Evolutionary conservation across 2,113 vertebrate genomes (phyloP).

Genomic region (Eubucco bourcierii): DNA sequence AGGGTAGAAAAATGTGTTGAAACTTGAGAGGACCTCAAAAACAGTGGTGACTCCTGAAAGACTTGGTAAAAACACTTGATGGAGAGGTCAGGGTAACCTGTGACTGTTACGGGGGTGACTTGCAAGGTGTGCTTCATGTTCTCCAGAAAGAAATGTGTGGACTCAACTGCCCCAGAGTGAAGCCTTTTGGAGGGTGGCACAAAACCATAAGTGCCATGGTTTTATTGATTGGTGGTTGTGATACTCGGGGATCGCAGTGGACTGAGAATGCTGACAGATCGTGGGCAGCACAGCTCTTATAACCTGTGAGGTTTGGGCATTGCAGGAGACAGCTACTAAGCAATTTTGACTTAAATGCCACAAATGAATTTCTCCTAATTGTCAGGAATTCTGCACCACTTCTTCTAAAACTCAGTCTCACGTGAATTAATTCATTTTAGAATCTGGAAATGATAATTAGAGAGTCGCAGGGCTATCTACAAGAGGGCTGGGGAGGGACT

Average conservation of each 20-base stretch:
- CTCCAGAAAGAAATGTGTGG: background rate
- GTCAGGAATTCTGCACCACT: background rate
- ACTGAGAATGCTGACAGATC: background rate
- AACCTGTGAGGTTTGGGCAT: accelerated
- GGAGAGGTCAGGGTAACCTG: background rate
- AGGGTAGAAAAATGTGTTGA: background rate
- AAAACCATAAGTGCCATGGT: background rate
- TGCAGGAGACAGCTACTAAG: background rate
- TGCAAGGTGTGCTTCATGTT: background rate
- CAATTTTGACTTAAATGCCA: background rate
- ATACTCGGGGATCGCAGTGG: background rate
- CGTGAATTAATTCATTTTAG: background rate
- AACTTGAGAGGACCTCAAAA: background rate
- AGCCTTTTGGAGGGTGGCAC: background rate
- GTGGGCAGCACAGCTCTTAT: background rate
- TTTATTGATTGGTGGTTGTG: background rate
- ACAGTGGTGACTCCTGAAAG: background rate
- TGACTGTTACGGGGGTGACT: background rate
- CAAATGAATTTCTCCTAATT: background rate
- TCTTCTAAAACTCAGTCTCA: background rate
- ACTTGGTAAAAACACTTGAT: background rate
- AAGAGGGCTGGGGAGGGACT: no score
- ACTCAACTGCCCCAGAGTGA: background rate
- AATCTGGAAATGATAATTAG: background rate
- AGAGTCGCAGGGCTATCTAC: background rate